A percentile compares a stretch with the other conserved stretches of the same genome.
These are phyloP conservation scores for Propithecus coquereli DNA, from an alignment of 2,113 vertebrate genomes.

Conservation along the genomic window DNA sequence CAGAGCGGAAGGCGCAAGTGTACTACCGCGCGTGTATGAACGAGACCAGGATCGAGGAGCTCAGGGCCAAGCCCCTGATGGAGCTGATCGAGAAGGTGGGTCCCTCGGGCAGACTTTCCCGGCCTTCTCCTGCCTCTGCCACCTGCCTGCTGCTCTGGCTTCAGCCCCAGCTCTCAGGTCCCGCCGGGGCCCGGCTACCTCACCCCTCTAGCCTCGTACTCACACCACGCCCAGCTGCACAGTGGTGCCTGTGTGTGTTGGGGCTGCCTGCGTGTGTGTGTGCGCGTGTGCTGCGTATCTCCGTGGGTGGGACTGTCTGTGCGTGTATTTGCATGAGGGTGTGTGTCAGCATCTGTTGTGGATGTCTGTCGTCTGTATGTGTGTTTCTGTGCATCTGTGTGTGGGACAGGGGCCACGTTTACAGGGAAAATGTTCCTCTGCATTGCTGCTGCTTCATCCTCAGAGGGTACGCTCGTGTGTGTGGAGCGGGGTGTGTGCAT, in stretches of 20 bases:
- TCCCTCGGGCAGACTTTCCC: not conserved
- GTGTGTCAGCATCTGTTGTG: not conserved
- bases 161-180: not conserved
- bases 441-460: not conserved
- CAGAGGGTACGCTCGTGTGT: not conserved
- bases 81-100: conserved; percentile 92
- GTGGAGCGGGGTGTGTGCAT: not conserved
- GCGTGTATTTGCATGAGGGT: not conserved
- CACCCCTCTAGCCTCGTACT: not conserved
- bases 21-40: conserved; percentile 98
- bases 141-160: not conserved
- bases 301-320: not conserved
- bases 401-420: not conserved
- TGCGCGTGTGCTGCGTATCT: rapidly evolving
- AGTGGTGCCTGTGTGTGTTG: rapidly evolving
- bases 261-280: not conserved
- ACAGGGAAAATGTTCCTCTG: not conserved
- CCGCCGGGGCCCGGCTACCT: rapidly evolving
- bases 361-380: not conserved
- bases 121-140: not conserved
- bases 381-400: not conserved
- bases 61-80: conserved; percentile 89
- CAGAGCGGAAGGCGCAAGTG: conserved; percentile 91
- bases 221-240: rapidly evolving
- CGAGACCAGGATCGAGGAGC: conserved; percentile 91